phyloP scores from a whole-genome alignment of 2,113 vertebrate species.

The Cyanoramphus novaezelandiae region DNA sequence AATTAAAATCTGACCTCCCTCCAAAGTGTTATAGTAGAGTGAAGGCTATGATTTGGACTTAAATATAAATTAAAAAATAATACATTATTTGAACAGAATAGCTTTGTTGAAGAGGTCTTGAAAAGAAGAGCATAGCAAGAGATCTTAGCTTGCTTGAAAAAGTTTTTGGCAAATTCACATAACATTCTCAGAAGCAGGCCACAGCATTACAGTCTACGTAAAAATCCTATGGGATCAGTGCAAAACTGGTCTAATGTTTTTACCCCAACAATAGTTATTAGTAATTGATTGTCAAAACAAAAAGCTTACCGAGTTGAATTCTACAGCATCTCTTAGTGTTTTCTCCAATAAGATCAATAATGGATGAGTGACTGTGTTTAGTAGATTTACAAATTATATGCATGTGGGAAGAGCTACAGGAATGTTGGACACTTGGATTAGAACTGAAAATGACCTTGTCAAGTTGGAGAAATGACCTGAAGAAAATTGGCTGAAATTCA shows the following conservation, averaged over 20 bases:
- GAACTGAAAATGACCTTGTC: background rate
- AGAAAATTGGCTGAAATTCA: background rate
- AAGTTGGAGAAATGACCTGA: background rate
- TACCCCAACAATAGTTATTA: background rate
- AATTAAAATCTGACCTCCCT: background rate
- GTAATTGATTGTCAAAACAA: background rate
- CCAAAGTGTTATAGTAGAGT: background rate
- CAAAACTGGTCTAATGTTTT: background rate
- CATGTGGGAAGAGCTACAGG: background rate
- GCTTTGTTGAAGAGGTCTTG: background rate
- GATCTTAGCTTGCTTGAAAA: background rate
- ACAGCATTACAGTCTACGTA: background rate
- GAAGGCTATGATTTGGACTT: background rate
- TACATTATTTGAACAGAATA: background rate
- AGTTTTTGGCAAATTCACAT: background rate
- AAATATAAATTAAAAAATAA: background rate
- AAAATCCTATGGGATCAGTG: background rate
- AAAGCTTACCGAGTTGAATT: background rate
- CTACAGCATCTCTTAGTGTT: background rate
- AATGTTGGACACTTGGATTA: background rate
- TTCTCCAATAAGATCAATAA: background rate
- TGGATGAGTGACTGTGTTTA: rapidly evolving
- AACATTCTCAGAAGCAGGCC: background rate
- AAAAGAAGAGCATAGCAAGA: background rate
- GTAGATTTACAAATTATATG: background rate